phyloP scores from a whole-genome alignment of 2,797 vertebrate genomes.

The Harpagifer antarcticus region DNA sequence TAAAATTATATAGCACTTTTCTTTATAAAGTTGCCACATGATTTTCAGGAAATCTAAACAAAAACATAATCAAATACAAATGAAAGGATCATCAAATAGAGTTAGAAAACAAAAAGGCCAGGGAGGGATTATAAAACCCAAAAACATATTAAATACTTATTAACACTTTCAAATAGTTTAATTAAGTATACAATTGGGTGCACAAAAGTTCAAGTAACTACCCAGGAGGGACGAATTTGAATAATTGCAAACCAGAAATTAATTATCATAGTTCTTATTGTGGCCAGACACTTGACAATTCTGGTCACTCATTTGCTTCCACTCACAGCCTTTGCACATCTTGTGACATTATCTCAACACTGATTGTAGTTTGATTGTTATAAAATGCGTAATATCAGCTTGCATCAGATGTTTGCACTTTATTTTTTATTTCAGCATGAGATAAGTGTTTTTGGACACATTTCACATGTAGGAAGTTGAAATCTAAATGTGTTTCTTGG shows the following conservation, averaged over 20 bases:
- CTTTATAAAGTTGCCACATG: too few species aligned
- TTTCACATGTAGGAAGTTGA: slow-evolving; percentile 14
- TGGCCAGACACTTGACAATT: neutral
- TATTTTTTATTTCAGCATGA: neutral
- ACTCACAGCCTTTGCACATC: neutral
- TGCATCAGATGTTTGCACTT: neutral
- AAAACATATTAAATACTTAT: too few species aligned
- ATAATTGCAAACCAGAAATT: neutral
- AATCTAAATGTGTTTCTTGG: neutral
- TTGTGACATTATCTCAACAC: neutral
- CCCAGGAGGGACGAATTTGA: neutral
- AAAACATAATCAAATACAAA: too few species aligned
- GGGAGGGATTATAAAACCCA: too few species aligned
- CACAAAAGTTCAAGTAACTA: neutral
- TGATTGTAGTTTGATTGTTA: neutral
- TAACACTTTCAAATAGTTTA: too few species aligned
- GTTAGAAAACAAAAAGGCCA: too few species aligned
- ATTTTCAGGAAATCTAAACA: too few species aligned
- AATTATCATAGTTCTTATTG: neutral
- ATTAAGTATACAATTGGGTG: neutral
- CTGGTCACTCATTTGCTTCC: neutral
- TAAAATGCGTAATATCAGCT: neutral
- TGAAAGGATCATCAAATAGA: too few species aligned
- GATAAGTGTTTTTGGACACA: neutral
- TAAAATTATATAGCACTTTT: too few species aligned